Evolutionary conservation across 2,888 invertebrate species (phyloP).

Genomic region (Acleris holmiana): DNA sequence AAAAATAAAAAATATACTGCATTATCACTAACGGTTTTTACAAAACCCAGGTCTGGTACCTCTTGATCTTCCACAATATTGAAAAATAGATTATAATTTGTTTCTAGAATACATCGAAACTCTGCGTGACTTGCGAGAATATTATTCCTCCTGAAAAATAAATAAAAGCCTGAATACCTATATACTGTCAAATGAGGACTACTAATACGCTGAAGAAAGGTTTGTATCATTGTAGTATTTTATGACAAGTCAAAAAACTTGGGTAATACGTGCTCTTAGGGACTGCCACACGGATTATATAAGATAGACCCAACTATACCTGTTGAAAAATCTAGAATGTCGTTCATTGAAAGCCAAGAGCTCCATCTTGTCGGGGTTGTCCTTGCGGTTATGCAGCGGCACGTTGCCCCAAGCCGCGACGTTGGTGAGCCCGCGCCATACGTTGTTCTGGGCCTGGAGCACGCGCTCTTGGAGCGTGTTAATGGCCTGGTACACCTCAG

Average conservation of each 20-base stretch:
- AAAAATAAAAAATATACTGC: constrained; percentile 9
- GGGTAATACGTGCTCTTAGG: no score
- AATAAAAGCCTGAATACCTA: not conserved
- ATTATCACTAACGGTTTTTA: not conserved
- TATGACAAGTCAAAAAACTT: no score
- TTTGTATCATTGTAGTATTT: no score
- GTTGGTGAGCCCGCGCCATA: constrained; percentile 81
- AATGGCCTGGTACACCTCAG: constrained; percentile 87
- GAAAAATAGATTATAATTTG: constrained; percentile 89
- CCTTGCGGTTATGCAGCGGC: constrained; percentile 90
- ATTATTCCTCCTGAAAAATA: constrained; percentile 59
- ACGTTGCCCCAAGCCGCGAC: constrained; percentile 89
- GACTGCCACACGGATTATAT: no score
- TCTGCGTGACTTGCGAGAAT: constrained; percentile 81
- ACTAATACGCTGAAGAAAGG: no score
- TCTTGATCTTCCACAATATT: constrained; percentile 83
- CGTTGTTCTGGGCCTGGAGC: constrained; percentile 87
- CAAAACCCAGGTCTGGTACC: constrained; percentile 48
- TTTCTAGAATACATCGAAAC: constrained; percentile 83
- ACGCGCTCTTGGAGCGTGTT: constrained; percentile 89
- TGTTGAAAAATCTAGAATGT: constrained; percentile 76
- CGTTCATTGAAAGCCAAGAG: constrained; percentile 84
- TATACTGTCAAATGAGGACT: no score
- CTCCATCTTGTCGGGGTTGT: constrained; percentile 69
- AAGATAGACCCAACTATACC: constrained; percentile 55